Evolutionary conservation across 1,140 invertebrate species (phyloP), one percentile per base, ranked within the genome.

Genomic region (Hyles euphorbiae): DNA sequence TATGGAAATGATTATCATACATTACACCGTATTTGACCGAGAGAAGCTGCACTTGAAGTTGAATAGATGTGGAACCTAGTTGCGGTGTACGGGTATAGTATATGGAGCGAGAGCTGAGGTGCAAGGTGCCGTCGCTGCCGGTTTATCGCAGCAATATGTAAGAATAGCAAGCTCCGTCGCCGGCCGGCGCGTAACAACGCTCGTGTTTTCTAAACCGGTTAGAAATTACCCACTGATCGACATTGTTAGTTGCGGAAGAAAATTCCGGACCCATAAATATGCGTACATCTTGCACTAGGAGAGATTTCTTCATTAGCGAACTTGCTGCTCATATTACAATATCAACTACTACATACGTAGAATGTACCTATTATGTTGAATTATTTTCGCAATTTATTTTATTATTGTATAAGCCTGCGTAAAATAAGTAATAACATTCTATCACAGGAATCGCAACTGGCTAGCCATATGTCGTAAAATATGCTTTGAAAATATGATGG

Each of bases 181-280:
- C 36, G 61, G 53, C 45, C 56, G 22, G 61, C 68, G 63, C 64
- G 69, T 63, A 60, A 44, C 51, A 54, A 63, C 74, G 73, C 67
- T 77, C 72, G 76, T 70, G 78, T 87, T 88, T 87, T 88, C 84
- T 88, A 88, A 83, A 88, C 85, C 84, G 83, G 84, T 87, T 87
- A 87, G 84, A 87, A 87, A 87, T 86, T 87, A 84, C 81, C 81
- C 69, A 87, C 62, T 86, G 81, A 81, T 84, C 83, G 83, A 87
- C 76, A 82, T 87, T 74, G 67, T 75, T 68, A 72, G 72, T 79
- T 75, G 74, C 74, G 75, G 78, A 84, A 82, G 77, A 86, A 82
- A 83, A 77, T 79, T 78, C 68, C 74, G 72, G 70, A 74, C 71
- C 74, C 73, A 78, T 78, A 72, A 74, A 75, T 67, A 77, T 67